phyloP scores from a whole-genome alignment of 2,888 invertebrate genomes.

The Platerodrilus igneus region DNA sequence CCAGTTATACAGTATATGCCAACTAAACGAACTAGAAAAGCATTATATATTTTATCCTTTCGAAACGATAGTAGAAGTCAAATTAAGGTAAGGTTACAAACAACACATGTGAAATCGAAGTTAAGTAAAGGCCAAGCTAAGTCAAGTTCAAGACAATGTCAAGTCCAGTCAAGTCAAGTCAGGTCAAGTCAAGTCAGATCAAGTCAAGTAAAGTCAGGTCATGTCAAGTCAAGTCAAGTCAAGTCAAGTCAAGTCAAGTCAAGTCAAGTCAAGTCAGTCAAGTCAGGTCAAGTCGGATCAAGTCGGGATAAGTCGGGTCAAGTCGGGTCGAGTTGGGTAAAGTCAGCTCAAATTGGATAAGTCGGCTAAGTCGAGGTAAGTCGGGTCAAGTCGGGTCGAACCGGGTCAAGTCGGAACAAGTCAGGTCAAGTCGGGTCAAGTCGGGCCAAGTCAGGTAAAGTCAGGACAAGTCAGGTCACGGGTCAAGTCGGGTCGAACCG shows the following conservation, averaged over 20 bases:
- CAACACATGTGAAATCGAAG: too few species aligned
- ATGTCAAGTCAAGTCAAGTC: constrained; percentile 3
- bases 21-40: too few species aligned
- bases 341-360: constrained; percentile 4
- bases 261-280: constrained; percentile 1
- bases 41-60: too few species aligned
- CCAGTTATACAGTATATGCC: too few species aligned
- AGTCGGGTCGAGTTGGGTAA: constrained; percentile 2
- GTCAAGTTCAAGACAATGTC: constrained; percentile 2
- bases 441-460: not conserved
- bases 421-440: constrained; percentile 2
- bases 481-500: not conserved
- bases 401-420: constrained; percentile 2
- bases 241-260: constrained; percentile 2
- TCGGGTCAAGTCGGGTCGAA: constrained; percentile 4
- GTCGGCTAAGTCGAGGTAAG: constrained; percentile 5
- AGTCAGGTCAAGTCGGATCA: not conserved
- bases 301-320: constrained; percentile 1
- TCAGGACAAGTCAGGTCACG: constrained; percentile 1
- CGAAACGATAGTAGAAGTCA: too few species aligned
- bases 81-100: too few species aligned
- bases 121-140: constrained; percentile 2
- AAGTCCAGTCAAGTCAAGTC: constrained; percentile 5
- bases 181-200: constrained; percentile 7
- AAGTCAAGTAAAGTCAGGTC: constrained; percentile 4